phyloP scores from a whole-genome alignment of 2,888 invertebrate genomes.

The Palloptera scutellata region DNA sequence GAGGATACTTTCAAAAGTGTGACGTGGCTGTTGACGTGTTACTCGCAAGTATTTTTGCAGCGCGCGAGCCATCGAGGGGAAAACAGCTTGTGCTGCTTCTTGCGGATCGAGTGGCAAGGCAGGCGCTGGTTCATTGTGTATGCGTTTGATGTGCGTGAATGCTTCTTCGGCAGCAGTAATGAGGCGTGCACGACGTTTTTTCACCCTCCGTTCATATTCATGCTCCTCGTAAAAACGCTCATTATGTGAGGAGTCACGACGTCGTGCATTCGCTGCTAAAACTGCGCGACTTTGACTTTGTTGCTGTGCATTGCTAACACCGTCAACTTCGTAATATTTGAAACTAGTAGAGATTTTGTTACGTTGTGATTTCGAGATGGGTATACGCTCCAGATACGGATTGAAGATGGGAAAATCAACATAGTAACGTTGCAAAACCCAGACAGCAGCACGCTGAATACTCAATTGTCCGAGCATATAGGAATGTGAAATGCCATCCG shows the following conservation, averaged over 20 bases:
- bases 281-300: constrained; percentile 77
- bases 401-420: constrained; percentile 97
- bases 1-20: constrained; percentile 92
- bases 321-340: constrained; percentile 98
- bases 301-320: constrained; percentile 73
- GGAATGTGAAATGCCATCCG: constrained; percentile 90
- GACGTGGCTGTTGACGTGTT: constrained; percentile 94
- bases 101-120: constrained; percentile 90
- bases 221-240: constrained; percentile 98
- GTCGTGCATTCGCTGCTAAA: constrained; percentile 79
- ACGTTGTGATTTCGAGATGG: constrained; percentile 81
- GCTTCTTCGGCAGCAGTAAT: constrained; percentile 96
- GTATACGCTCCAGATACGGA: constrained; percentile 91
- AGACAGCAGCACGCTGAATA: constrained; percentile 94
- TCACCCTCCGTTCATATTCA: constrained; percentile 91
- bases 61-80: constrained; percentile 95
- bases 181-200: constrained; percentile 88
- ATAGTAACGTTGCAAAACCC: constrained; percentile 94
- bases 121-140: constrained; percentile 76
- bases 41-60: constrained; percentile 95
- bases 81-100: constrained; percentile 97
- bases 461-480: constrained; percentile 91
- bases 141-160: constrained; percentile 93
- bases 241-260: constrained; percentile 92
- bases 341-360: constrained; percentile 81